Evolutionary conservation across 2,888 invertebrate species (phyloP).

Genomic region (Pegoplata infirma): DNA sequence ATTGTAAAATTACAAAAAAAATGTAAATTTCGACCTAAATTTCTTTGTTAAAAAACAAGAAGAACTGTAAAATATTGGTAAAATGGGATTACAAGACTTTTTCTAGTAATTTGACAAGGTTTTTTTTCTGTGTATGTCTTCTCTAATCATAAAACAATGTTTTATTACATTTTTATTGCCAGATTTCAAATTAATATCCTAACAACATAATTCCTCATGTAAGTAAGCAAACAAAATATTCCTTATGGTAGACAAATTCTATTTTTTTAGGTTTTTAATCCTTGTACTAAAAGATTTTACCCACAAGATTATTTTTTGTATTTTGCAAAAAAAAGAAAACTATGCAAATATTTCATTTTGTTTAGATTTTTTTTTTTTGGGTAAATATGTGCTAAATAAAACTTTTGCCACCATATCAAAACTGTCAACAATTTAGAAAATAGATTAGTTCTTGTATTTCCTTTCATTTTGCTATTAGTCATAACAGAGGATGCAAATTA

Average conservation of each 20-base stretch:
- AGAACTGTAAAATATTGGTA: too few relatives aligned
- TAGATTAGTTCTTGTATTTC: constrained; percentile 35
- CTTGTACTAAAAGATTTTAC: not conserved
- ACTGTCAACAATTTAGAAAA: constrained; percentile 38
- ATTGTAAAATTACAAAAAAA: too few relatives aligned
- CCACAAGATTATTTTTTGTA: not conserved
- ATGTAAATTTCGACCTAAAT: too few relatives aligned
- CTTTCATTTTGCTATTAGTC: not conserved
- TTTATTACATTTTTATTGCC: not conserved
- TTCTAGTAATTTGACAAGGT: too few relatives aligned
- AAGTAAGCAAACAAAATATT: not conserved
- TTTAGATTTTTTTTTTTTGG: not conserved
- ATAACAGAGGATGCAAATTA: not conserved
- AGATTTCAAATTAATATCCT: not conserved
- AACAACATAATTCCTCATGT: not conserved
- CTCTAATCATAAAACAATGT: not conserved
- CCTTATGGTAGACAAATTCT: not conserved
- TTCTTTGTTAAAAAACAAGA: too few relatives aligned
- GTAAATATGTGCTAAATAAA: constrained; percentile 6
- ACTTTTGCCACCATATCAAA: constrained; percentile 31
- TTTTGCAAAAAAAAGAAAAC: not conserved
- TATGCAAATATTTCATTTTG: not conserved
- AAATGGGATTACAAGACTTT: too few relatives aligned
- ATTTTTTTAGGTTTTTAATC: not conserved
- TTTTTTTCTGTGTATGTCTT: too few relatives aligned